These are phyloP conservation scores for Anthopleura sola DNA, from an alignment of 64 coral and sea anemone species.

Conservation along the genomic window DNA sequence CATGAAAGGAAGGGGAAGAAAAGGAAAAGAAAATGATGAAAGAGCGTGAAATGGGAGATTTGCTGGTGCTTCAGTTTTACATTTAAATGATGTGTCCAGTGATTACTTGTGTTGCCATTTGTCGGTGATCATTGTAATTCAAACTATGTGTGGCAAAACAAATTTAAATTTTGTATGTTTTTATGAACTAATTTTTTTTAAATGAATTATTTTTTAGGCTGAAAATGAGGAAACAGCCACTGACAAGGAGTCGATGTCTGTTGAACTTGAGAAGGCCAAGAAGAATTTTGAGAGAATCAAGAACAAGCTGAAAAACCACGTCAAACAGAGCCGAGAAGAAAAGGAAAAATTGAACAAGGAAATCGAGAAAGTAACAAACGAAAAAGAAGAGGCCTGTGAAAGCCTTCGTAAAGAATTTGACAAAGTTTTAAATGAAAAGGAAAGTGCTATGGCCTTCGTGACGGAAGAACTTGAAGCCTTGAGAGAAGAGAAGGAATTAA, in stretches of 20 bases:
- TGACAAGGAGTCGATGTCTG: conserved; percentile 18
- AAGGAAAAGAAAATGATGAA: no score
- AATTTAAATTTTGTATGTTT: no score
- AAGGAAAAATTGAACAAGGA: conserved; percentile 60
- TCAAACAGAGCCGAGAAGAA: conserved; percentile 46
- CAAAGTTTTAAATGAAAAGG: conserved; percentile 42
- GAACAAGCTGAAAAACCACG: conserved; percentile 46
- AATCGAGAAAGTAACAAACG: conserved; percentile 37
- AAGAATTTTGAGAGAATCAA: conserved; percentile 63
- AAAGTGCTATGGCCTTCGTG: conserved; percentile 24
- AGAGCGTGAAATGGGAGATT: no score
- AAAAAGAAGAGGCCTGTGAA: conserved; percentile 17
- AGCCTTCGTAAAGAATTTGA: conserved; percentile 31
- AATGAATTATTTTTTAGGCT: conserved; percentile 15
- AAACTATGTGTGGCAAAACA: no score
- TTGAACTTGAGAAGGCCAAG: conserved; percentile 57
- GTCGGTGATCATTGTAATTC: no score
- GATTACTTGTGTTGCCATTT: no score
- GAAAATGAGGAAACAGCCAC: conserved; percentile 34
- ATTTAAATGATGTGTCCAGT: no score
- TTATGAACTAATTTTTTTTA: no score
- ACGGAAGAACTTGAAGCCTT: conserved; percentile 35
- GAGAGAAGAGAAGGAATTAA: conserved; percentile 40
- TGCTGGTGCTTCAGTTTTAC: no score
- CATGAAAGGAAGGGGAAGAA: no score